Evolutionary conservation across 2,888 invertebrate species (phyloP).

Genomic region (Agrochola macilenta): DNA sequence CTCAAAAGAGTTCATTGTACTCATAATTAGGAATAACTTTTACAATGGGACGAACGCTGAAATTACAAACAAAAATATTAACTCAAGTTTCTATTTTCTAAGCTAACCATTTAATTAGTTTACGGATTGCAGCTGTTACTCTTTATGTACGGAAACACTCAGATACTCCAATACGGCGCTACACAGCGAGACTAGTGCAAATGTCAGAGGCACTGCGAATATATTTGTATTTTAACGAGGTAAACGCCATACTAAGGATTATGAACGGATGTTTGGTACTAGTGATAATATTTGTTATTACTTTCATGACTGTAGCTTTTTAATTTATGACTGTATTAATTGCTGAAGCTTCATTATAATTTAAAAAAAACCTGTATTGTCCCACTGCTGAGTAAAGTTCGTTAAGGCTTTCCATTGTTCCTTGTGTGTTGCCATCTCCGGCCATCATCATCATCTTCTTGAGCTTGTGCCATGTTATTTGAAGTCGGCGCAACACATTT

Average conservation of each 20-base stretch:
- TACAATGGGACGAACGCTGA: background rate
- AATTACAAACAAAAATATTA: background rate
- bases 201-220: constrained; percentile 27
- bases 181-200: constrained; percentile 41
- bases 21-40: background rate
- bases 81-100: background rate
- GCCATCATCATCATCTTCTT: no score
- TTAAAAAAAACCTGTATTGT: background rate
- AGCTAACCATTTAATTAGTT: constrained; percentile 21
- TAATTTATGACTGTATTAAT: background rate
- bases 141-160: constrained; percentile 9
- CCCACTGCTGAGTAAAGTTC: no score
- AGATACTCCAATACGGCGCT: constrained; percentile 22
- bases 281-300: background rate
- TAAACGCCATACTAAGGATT: background rate
- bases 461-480: no score
- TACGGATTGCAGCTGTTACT: constrained; percentile 23
- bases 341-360: background rate
- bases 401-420: no score
- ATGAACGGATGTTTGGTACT: background rate
- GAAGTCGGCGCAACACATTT: no score
- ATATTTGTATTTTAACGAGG: background rate
- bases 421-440: no score
- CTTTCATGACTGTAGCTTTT: background rate
- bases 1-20: no score